Percentiles rank a stretch among this genome's conserved stretches.
Evolutionary conservation across 2,888 invertebrate genomes (phyloP).

Genomic region (Lycia hirtaria): DNA sequence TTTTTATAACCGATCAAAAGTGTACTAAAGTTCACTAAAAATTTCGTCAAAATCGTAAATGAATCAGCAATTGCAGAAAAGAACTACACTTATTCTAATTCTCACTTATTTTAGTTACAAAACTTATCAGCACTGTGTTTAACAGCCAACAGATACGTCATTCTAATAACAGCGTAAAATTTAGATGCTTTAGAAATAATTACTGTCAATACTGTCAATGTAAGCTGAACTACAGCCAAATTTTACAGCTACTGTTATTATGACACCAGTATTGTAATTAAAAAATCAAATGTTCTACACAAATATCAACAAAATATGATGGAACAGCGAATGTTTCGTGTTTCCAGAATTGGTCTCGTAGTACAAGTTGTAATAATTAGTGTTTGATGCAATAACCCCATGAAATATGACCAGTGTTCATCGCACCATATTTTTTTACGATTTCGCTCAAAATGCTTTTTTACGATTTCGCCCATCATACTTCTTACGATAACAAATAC

Average conservation of each 20-base stretch:
- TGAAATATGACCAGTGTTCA: too few relatives aligned
- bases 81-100: constrained; percentile 56
- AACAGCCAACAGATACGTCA: constrained; percentile 62
- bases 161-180: constrained; percentile 19
- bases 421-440: background rate
- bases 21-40: constrained; percentile 58
- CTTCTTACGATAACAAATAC: background rate
- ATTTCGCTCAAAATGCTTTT: constrained; percentile 6
- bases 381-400: too few relatives aligned
- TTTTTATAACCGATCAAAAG: constrained; percentile 54
- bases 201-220: too few relatives aligned
- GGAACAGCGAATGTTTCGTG: too few relatives aligned
- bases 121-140: constrained; percentile 64
- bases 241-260: too few relatives aligned
- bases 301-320: too few relatives aligned
- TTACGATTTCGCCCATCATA: constrained; percentile 5
- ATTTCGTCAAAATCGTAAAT: constrained; percentile 35
- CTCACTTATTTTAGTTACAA: constrained; percentile 76
- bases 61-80: constrained; percentile 39
- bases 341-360: too few relatives aligned
- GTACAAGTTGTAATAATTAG: too few relatives aligned
- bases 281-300: too few relatives aligned
- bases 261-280: too few relatives aligned
- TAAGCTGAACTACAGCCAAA: too few relatives aligned
- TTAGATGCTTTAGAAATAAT: constrained; percentile 1